Base-by-base conservation (phyloP, 2,797 vertebrate genomes). In the Agapornis canus region DNA sequence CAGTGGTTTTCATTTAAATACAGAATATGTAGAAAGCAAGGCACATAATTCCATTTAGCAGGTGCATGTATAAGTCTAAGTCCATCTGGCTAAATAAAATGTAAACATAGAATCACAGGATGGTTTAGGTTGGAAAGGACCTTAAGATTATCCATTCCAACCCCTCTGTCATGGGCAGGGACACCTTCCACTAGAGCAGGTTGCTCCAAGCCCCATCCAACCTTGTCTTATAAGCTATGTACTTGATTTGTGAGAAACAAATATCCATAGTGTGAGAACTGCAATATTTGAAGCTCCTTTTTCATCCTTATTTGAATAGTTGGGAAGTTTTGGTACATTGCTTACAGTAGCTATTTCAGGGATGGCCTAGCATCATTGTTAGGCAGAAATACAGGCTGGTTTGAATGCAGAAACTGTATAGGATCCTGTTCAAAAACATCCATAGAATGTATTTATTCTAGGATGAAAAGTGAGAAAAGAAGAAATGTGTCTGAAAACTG, bases 81-180 rank as follows among this genome's bases (percentile, higher is more conserved):
- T 26, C 26, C 49, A 47, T 65, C 65, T 77, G 15, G 37, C 56
- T 90, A 90, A 93, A 89, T 69, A 80, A 92, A 45, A 95, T 94
- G 89, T 72, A 81, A 90, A 71, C 37, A 84, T 32, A 56, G 13
- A 32, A 56, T 56, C 21, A 56, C 54, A 57, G 54, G 32, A 23
- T 16, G 22, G n/a, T 57, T 56, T 32, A 21, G 13, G 21, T 56
- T 56, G n/a, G 54, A 23, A 56, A 56, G 21, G 10, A 10, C n/a
- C n/a, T 56, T 23, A 56, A 32, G 54, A 6, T 57, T 14, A 35
- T 23, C 13, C 14, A 35, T 57, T 57, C 54, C 22, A 23, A 15
- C 54, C n/a, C 54, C n/a, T 6, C 21, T 57, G 13, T n/a, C n/a
- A 57, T 5, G 1, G n/a, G n/a, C 21, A 32, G 10, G 21, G 54